Evolutionary conservation across 2,113 vertebrate species (phyloP), one percentile per base, ranked within the genome.

Genomic region (Daphoenositta chrysoptera): DNA sequence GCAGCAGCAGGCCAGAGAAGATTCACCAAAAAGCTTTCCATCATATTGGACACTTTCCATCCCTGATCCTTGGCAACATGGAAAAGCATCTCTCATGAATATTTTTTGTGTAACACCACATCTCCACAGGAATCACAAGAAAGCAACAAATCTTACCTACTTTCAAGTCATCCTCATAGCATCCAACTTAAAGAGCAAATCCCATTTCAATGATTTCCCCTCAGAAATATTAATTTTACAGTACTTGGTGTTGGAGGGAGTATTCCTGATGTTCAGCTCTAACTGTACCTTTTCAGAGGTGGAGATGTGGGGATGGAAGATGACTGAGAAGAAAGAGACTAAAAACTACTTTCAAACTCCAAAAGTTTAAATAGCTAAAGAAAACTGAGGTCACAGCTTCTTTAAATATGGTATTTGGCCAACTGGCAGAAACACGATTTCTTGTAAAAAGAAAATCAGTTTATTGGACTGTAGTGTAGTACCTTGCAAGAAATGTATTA

Each of bases 11-110:
- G 19, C 17, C 53, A 64, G 45, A 51, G 35, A 40, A 65, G 24
- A 87, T 35, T 19, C 40, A 66, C 21, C 35, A 45, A 31, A 77
- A 87, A 64, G 17, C 42, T 70, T 77, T 60, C 10, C 14, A 24
- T 1, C 2, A 1, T 50, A 18, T 1, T 54, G 20, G 0, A 16
- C 15, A 27, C 7, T 47, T 54, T 31, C n/a, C n/a, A 61, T 37
- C 23, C 56, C 23, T 37, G 33, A 71, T 27, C 12, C 37, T 19
- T 6, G 6, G 66, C n/a, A 47, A 57, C 48, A 42, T 0, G 2
- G 42, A 33, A 54, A 31, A 23, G 6, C 27, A 40, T 1, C 35
- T 22, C 39, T 54, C 57, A 8, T 1, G 1, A 42, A 63, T 2
- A 1, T 27, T 45, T 81, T 53, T 28, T 30, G 12, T 4, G 17